Evolutionary conservation across 1,140 invertebrate species (phyloP).

Genomic region (Sarcophaga peregrina): DNA sequence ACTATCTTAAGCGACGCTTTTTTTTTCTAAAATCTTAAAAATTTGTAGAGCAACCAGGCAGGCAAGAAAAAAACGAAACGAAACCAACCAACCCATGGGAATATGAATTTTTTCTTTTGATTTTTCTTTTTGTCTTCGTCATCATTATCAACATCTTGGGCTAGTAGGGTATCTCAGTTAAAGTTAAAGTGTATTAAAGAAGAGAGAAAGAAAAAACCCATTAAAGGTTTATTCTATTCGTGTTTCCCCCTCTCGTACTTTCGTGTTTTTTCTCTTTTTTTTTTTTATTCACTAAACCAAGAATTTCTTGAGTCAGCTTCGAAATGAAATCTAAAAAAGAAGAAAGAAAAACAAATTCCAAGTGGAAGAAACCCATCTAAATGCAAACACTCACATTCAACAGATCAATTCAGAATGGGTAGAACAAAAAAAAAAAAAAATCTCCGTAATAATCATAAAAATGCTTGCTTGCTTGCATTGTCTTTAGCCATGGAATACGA

Average conservation of each 20-base stretch:
- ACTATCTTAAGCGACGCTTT: constrained; percentile 28
- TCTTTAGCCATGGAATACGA: too few relatives aligned
- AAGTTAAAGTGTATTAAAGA: not conserved
- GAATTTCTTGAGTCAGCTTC: too few relatives aligned
- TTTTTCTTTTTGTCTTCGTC: not conserved
- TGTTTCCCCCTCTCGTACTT: too few relatives aligned
- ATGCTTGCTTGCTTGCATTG: not conserved
- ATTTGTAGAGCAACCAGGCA: not conserved
- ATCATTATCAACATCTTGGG: not conserved
- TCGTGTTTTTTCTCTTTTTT: too few relatives aligned
- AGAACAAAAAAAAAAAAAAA: constrained; percentile 12
- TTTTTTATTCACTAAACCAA: too few relatives aligned
- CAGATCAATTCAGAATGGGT: not conserved
- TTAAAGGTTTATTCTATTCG: not conserved
- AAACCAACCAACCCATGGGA: constrained; percentile 33
- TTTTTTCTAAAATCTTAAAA: not conserved
- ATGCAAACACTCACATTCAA: not conserved
- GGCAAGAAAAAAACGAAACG: not conserved
- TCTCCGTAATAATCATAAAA: constrained; percentile 38
- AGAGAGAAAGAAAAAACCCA: too few relatives aligned
- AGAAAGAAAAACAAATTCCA: constrained; percentile 28
- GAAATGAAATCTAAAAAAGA: not conserved
- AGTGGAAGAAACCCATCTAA: not conserved
- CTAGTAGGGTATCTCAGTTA: not conserved
- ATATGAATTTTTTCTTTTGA: not conserved